Evolutionary conservation across 2,888 invertebrate species (phyloP).

Genomic region (Pterostichus madidus): DNA sequence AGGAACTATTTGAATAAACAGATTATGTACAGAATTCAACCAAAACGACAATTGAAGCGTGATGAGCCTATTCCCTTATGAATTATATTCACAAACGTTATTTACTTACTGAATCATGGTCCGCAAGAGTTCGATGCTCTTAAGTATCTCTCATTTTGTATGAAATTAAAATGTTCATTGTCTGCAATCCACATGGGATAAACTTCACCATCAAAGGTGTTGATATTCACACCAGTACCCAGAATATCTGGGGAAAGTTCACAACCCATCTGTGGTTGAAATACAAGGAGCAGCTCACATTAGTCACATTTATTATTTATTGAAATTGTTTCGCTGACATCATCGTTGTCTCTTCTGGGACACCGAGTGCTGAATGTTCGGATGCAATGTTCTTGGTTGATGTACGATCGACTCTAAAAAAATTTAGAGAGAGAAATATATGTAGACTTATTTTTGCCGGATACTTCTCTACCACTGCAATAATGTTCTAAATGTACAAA

Average conservation of each 20-base stretch:
- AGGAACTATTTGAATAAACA: slow-evolving; percentile 15
- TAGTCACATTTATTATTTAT: slow-evolving; percentile 10
- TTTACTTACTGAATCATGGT: slow-evolving; percentile 8
- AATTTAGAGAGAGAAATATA: no score
- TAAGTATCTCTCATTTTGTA: neutral
- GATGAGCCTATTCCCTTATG: slow-evolving; percentile 1
- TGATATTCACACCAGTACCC: no score
- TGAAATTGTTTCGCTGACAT: neutral
- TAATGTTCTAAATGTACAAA: no score
- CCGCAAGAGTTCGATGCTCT: neutral
- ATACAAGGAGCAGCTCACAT: neutral
- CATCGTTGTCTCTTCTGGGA: neutral
- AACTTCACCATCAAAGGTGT: no score
- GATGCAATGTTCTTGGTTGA: neutral
- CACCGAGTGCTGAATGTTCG: neutral
- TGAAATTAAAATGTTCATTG: neutral
- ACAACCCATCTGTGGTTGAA: neutral
- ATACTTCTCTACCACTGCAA: no score
- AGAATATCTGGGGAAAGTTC: neutral
- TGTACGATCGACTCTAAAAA: neutral
- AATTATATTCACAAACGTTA: slow-evolving; percentile 15
- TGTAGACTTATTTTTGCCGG: no score
- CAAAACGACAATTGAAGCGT: slow-evolving; percentile 10
- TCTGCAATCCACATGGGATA: neutral
- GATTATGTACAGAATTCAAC: slow-evolving; percentile 4